Evolutionary conservation across 2,113 vertebrate species (phyloP).

Genomic region (Pantherophis guttatus): DNA sequence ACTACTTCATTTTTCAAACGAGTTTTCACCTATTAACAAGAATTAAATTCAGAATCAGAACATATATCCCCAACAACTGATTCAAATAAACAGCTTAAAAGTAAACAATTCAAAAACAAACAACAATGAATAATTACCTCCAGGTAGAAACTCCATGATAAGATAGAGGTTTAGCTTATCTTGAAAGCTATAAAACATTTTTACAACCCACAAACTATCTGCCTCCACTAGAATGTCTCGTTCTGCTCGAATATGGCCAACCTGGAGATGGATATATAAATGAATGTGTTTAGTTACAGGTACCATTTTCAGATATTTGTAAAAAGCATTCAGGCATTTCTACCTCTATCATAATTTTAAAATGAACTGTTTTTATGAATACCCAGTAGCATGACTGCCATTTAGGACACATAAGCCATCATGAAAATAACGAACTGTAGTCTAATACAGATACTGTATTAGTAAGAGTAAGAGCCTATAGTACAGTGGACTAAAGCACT

Average conservation of each 20-base stretch:
- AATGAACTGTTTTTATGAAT: not conserved
- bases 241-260: constrained; percentile 96
- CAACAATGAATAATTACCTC: constrained; percentile 77
- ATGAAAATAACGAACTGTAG: not conserved
- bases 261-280: constrained; percentile 67
- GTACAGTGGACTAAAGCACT: too few relatives aligned
- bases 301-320: constrained; percentile 40
- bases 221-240: constrained; percentile 96
- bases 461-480: too few relatives aligned
- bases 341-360: not conserved
- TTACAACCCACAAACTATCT: constrained; percentile 97
- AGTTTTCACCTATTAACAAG: not conserved
- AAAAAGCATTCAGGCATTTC: constrained; percentile 10
- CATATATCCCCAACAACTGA: not conserved
- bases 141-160: constrained; percentile 98
- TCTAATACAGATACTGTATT: not conserved
- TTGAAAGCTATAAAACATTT: constrained; percentile 99
- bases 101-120: constrained; percentile 31
- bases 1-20: not conserved
- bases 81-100: not conserved
- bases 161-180: constrained; percentile 99
- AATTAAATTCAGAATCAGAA: accelerated
- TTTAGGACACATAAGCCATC: not conserved
- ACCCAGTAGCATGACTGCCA: not conserved
- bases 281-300: constrained; percentile 9